These are phyloP conservation scores for Onychorhynchus coronatus DNA, from an alignment of 2,113 vertebrate species.

Conservation along the genomic window DNA sequence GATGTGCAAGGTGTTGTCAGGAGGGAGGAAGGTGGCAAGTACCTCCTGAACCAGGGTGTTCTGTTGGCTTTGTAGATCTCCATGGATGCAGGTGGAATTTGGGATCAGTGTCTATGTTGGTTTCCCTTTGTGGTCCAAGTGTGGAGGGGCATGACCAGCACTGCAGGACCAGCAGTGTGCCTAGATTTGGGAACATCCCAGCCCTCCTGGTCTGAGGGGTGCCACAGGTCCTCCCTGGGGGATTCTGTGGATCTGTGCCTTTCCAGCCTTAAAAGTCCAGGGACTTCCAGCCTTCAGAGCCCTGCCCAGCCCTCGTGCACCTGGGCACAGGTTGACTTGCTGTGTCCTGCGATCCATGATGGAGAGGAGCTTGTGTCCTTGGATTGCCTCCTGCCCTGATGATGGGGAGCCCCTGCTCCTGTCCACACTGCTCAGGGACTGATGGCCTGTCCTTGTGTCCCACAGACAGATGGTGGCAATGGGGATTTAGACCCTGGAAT, in stretches of 20 bases:
- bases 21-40: not conserved
- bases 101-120: not conserved
- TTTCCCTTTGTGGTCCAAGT: not conserved
- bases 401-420: not conserved
- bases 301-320: not conserved
- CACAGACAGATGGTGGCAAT: conserved; percentile 81
- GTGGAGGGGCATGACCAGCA: not conserved
- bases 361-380: not conserved
- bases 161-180: not conserved
- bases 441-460: conserved; percentile 17
- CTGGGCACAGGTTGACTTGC: not conserved
- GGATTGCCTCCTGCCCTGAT: not conserved
- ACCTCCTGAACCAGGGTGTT: not conserved
- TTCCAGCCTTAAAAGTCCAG: not conserved
- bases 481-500: conserved; percentile 87
- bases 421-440: not conserved
- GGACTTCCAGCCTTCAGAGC: not conserved
- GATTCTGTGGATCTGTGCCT: not conserved
- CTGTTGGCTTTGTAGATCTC: not conserved
- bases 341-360: fast-evolving
- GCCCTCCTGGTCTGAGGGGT: not conserved
- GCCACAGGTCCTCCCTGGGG: not conserved
- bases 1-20: not conserved
- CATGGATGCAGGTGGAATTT: not conserved
- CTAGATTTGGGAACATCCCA: not conserved